Base-by-base conservation (phyloP, 2,888 invertebrate species). In the Drosophila atroscutellata region DNA sequence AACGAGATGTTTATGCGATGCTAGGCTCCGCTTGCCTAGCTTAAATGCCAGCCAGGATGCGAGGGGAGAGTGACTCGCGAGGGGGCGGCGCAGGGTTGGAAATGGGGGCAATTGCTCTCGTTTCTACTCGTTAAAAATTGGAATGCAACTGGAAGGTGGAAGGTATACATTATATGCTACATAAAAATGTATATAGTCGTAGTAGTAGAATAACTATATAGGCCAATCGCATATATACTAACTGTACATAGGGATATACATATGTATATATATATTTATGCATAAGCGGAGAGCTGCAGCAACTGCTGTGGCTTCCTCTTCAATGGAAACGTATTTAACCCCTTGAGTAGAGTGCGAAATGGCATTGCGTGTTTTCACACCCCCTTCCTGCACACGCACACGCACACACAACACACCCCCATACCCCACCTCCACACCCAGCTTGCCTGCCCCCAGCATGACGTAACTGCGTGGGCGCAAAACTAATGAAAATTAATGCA, bases 91-190 rank as follows among this genome's bases (percentile, higher is more conserved):
- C 4, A 1, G 13, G 24, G 2, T 45, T 20, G 58, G n/a, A 36
- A 50, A 30, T 42, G 24, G 57, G 8, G 55, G 39, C 42, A 56
- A 36, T 30, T 36, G 63, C 60, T 80, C 47, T 80, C 72, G 80
- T 72, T 42, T 58, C 67, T 34, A 18, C 72, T 78, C 77, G 81
- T 56, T n/a, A 28, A 37, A 55, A 66, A 77, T 63, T 80, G 77
- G 77, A 72, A 72, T 85, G 84, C 84, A 85, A 84, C 84, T 85
- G 84, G 89, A 77, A 72, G 26, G 51, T 77, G 63, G 74, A 72
- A 80, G 72, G 45, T 67, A 86, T 45, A 34, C 28, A 24, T 26
- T 30, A 62, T 56, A 47, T 36, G 47, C n/a, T 15, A 59, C 18
- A 49, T 26, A 15, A 37, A 36, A 39, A 11, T 37, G 32, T 52